Percentiles rank a stretch among this genome's conserved stretches.
Conservation (phyloP, 2,797 vertebrate species). For the Melanotaenia trifasciata region DNA sequence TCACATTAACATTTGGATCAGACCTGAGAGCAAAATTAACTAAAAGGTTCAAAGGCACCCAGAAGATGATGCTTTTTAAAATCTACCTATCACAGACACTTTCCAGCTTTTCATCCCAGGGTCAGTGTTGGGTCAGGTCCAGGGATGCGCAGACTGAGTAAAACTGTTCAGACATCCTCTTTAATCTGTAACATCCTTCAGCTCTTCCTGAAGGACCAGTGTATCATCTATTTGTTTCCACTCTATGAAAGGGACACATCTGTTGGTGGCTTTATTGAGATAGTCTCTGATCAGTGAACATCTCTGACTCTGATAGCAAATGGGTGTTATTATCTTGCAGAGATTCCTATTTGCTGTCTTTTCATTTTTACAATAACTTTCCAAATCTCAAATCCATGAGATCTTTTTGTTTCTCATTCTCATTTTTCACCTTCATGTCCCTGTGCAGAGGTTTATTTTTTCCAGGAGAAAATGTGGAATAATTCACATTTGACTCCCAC, state of each 20-base stretch:
- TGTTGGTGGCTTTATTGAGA: not conserved
- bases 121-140: constrained; percentile 15
- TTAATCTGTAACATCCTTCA: constrained; percentile 22
- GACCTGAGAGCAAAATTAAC: not conserved
- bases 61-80: not conserved
- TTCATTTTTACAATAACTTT: constrained; percentile 6
- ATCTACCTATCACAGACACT: not conserved
- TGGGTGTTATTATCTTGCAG: not conserved
- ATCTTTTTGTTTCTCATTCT: not conserved
- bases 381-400: constrained; percentile 9
- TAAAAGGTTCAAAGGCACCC: not conserved
- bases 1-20: constrained; percentile 8
- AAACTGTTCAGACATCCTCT: constrained; percentile 23
- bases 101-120: constrained; percentile 13
- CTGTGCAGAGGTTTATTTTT: constrained; percentile 24
- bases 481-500: constrained; percentile 25
- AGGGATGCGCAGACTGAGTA: constrained; percentile 12
- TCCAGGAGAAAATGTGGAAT: constrained; percentile 23
- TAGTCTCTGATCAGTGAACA: not conserved
- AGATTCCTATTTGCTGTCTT: constrained; percentile 10
- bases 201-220: constrained; percentile 9
- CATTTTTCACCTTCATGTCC: constrained; percentile 6
- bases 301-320: constrained; percentile 12
- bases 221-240: constrained; percentile 15
- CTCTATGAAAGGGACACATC: constrained; percentile 13